These are phyloP conservation scores for Naja naja DNA, from an alignment of 2,113 vertebrate genomes.

Conservation along the genomic window DNA sequence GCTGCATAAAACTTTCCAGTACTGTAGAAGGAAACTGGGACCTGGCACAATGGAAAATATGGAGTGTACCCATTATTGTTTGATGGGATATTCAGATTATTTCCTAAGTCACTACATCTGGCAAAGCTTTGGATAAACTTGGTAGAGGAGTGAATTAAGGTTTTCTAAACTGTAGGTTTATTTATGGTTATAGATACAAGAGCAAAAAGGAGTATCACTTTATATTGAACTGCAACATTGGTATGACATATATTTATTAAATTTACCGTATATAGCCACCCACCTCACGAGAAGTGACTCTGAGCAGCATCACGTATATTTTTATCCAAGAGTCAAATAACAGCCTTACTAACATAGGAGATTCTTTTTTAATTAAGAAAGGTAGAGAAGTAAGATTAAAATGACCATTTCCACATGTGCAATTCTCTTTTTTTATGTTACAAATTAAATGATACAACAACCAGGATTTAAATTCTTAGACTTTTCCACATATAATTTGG, in stretches of 20 bases:
- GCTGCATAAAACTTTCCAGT: neutral
- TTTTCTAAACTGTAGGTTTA: neutral
- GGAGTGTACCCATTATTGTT: neutral
- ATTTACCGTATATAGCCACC: too few species aligned
- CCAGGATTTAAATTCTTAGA: neutral
- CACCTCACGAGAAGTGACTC: too few species aligned
- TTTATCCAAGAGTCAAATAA: neutral
- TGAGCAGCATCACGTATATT: neutral
- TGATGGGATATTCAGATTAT: neutral
- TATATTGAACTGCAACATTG: neutral
- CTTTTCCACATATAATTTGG: neutral
- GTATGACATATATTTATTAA: neutral
- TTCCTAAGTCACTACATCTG: neutral
- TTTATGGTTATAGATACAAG: neutral
- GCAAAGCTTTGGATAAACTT: neutral
- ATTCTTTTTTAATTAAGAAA: neutral
- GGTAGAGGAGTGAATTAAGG: too few species aligned
- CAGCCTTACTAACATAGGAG: neutral
- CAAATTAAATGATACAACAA: neutral
- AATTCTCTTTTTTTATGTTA: neutral
- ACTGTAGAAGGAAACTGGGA: neutral
- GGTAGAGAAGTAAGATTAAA: neutral
- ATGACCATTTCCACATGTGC: neutral
- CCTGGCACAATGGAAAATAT: neutral
- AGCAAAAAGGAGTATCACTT: neutral